These are phyloP conservation scores for Athalia rosae DNA, from an alignment of 2,888 invertebrate genomes.

Conservation along the genomic window DNA sequence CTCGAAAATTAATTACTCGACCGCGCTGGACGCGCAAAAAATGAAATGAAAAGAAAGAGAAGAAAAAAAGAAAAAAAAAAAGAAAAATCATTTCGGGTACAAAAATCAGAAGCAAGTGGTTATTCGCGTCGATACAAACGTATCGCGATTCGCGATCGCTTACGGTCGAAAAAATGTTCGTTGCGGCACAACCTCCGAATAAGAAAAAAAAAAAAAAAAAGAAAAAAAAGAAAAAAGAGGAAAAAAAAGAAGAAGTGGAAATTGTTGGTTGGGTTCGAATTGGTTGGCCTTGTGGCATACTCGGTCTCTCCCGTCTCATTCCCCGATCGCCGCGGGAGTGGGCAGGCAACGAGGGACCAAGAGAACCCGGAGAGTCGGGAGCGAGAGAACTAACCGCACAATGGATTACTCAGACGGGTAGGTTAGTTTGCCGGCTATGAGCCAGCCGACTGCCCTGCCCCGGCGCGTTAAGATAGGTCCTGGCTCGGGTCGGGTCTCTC, in stretches of 20 bases:
- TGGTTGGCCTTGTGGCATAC: conserved; percentile 68
- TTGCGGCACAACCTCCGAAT: neutral
- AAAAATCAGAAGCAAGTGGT: neutral
- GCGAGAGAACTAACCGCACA: conserved; percentile 54
- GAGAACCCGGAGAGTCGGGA: conserved; percentile 32
- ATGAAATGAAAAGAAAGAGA: no score
- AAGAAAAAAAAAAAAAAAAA: no score
- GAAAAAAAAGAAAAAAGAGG: no score
- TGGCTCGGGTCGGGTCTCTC: conserved; percentile 56
- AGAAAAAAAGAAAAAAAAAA: no score
- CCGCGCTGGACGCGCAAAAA: no score
- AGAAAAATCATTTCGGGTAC: no score
- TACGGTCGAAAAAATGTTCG: conserved; percentile 3
- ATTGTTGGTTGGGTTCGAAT: conserved; percentile 57
- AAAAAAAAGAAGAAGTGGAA: no score
- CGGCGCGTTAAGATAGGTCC: conserved; percentile 71
- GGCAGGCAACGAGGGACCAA: conserved; percentile 20
- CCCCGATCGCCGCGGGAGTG: conserved; percentile 49
- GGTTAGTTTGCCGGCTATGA: conserved; percentile 67
- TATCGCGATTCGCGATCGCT: neutral
- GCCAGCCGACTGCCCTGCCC: conserved; percentile 54
- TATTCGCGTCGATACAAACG: no score
- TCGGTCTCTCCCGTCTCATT: conserved; percentile 55
- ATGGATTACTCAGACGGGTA: conserved; percentile 70
- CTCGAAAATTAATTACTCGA: conserved; percentile 16